Evolutionary conservation across 1,140 invertebrate genomes (phyloP).

Genomic region (Drosophila quadrilineata): DNA sequence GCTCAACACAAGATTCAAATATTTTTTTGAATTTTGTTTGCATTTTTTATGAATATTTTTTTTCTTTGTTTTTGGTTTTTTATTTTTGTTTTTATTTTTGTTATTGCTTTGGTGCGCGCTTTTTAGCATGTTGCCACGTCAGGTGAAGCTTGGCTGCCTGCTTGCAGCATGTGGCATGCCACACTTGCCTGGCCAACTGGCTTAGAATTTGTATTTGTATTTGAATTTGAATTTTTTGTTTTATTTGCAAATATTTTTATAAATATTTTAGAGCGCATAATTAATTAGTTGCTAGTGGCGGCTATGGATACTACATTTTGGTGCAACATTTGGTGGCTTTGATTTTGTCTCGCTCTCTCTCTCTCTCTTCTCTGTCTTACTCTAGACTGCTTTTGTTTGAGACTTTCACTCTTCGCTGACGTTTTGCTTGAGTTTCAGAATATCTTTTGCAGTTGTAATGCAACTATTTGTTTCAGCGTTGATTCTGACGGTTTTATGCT

Average conservation of each 20-base stretch:
- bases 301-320: conserved; percentile 42
- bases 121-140: conserved; percentile 69
- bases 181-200: conserved; percentile 48
- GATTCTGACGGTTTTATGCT: too few relatives aligned
- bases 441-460: conserved; percentile 11
- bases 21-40: conserved; percentile 33
- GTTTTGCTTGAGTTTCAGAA: too few relatives aligned
- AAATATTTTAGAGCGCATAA: conserved; percentile 68
- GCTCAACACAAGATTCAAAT: conserved; percentile 56
- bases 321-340: conserved; percentile 54
- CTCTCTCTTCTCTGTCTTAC: too few relatives aligned
- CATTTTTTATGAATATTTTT: conserved; percentile 28
- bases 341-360: conserved; percentile 11
- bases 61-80: conserved; percentile 43
- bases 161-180: too few relatives aligned
- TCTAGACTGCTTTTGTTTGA: too few relatives aligned
- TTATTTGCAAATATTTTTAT: conserved; percentile 26
- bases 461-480: conserved; percentile 15
- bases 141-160: conserved; percentile 66
- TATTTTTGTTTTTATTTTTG: conserved; percentile 31
- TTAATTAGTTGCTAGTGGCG: conserved; percentile 68
- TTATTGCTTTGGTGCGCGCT: conserved; percentile 62
- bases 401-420: conserved; percentile 11
- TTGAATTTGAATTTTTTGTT: too few relatives aligned
- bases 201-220: too few relatives aligned